These are phyloP conservation scores for Dascyllus trimaculatus DNA, from an alignment of 2,113 vertebrate species.

Conservation along the genomic window DNA sequence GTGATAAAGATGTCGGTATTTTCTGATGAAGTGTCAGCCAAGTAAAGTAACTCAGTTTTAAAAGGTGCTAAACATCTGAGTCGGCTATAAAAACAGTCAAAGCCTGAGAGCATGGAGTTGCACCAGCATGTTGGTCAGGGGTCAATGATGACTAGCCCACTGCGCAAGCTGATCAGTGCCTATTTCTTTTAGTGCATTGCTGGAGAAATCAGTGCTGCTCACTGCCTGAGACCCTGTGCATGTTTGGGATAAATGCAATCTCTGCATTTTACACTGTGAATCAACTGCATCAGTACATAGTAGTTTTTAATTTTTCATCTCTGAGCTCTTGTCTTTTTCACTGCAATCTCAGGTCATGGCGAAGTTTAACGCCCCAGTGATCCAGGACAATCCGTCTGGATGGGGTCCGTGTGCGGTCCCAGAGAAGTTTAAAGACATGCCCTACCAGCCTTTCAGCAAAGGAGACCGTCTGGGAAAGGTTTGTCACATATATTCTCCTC, in stretches of 20 bases:
- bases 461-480: conserved; percentile 98
- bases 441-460: conserved; percentile 99
- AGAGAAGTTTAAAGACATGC: conserved; percentile 98
- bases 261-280: not conserved
- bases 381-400: conserved; percentile 97
- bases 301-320: not conserved
- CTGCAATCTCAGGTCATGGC: conserved; percentile 87
- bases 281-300: not conserved
- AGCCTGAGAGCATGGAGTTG: too few species aligned
- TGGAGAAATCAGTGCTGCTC: conserved; percentile 74
- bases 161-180: conserved; percentile 79
- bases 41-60: too few species aligned
- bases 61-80: too few species aligned
- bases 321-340: not conserved
- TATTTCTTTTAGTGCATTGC: conserved; percentile 40
- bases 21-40: too few species aligned
- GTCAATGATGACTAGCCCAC: conserved; percentile 81
- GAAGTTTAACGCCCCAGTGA: conserved; percentile 95
- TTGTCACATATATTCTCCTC: not conserved
- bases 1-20: too few species aligned
- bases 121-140: not conserved
- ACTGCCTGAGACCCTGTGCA: conserved; percentile 68
- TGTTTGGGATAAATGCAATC: not conserved
- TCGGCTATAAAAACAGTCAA: too few species aligned
- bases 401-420: conserved; percentile 99